A percentile compares a stretch with the other conserved stretches of the same genome.
Evolutionary conservation across 2,113 vertebrate species (phyloP).

Genomic region (Speoplatyrhinus poulsoni): DNA sequence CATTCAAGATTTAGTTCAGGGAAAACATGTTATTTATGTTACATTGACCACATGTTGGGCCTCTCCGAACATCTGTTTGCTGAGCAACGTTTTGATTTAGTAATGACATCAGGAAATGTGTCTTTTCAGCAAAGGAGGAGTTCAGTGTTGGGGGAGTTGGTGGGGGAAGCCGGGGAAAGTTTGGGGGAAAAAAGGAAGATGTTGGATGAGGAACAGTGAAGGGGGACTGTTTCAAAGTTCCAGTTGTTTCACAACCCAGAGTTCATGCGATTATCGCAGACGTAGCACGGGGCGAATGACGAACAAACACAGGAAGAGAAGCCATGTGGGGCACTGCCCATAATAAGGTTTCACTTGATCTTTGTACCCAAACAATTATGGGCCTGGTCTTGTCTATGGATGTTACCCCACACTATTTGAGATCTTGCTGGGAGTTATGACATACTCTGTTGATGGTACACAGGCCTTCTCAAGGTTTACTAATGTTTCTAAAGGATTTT

Average conservation of each 20-base stretch:
- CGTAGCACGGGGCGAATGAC: slow-evolving; percentile 65
- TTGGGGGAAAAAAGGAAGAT: slow-evolving; percentile 33
- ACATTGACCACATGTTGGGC: slow-evolving; percentile 52
- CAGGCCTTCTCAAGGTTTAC: slow-evolving; percentile 22
- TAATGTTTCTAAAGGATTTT: no score
- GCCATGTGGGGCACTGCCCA: slow-evolving; percentile 58
- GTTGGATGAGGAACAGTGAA: slow-evolving; percentile 67
- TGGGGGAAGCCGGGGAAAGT: slow-evolving; percentile 39
- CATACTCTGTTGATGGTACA: slow-evolving; percentile 52
- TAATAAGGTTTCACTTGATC: slow-evolving; percentile 71
- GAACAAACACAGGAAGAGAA: slow-evolving; percentile 68
- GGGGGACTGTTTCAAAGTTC: slow-evolving; percentile 55
- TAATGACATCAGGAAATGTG: slow-evolving; percentile 73
- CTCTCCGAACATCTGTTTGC: slow-evolving; percentile 73
- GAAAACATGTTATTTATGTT: slow-evolving; percentile 48
- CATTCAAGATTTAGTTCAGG: slow-evolving; percentile 46
- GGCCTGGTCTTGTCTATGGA: slow-evolving; percentile 61
- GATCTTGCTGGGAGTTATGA: slow-evolving; percentile 71
- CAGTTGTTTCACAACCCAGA: slow-evolving; percentile 71
- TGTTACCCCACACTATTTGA: slow-evolving; percentile 52
- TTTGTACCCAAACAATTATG: slow-evolving; percentile 57
- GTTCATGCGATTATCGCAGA: slow-evolving; percentile 64
- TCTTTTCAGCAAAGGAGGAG: slow-evolving; percentile 66
- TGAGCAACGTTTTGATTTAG: slow-evolving; percentile 70
- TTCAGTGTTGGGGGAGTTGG: slow-evolving; percentile 47